Base-by-base conservation (phyloP, 2,888 invertebrate genomes). In the Dicranocentrus wangi region DNA sequence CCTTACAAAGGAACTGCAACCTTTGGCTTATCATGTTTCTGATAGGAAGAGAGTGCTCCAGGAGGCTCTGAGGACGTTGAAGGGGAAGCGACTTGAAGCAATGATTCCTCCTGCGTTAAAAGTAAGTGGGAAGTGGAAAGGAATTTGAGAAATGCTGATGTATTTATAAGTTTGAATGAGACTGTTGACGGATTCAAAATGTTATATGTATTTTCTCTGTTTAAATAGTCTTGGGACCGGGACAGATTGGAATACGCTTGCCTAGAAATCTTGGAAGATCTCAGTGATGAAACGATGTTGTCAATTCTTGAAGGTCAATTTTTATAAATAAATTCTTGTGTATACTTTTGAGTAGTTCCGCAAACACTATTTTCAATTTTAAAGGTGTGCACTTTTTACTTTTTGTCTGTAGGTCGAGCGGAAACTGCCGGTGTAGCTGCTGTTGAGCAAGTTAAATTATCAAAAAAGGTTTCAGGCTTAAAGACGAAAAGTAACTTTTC, bases 41-140 rank as follows among this genome's bases (percentile, higher is more conserved):
- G 88, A 89, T 81, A 85, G 89, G 15, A 87, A 87, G 43, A 87
- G 87, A 42, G 87, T 90, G 83, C 85, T 90, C 10, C 87, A 88
- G 21, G 88, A 90, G 83, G 88, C 90, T 87, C 89, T 90, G 78
- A 84, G 87, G 25, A 88, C 89, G 72, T 89, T 5, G 87, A 87
- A 58, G 88, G 88, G 23, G 15, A 87, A 87, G 27, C 88, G 89
- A 76, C 87, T 90, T 21, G 87, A 88, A 60, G 87, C 89, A 21
- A 88, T 89, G 85, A 86, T 90, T 61, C 90, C 90, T 3, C 89
- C 89, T 27, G 86, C 88, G 21, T 87, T 90, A 2, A 89, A 89
- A 88, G 90, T 89, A 81, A 47, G 19, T 32, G 32, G 3, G 3
- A 7, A 10, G 32, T 7, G 32, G 32, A 32, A 32, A 32, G 32